A percentile compares a stretch with the other conserved stretches of the same genome.
phyloP scores from a whole-genome alignment of 1,140 invertebrate species.

The Lordiphosa mommai region DNA sequence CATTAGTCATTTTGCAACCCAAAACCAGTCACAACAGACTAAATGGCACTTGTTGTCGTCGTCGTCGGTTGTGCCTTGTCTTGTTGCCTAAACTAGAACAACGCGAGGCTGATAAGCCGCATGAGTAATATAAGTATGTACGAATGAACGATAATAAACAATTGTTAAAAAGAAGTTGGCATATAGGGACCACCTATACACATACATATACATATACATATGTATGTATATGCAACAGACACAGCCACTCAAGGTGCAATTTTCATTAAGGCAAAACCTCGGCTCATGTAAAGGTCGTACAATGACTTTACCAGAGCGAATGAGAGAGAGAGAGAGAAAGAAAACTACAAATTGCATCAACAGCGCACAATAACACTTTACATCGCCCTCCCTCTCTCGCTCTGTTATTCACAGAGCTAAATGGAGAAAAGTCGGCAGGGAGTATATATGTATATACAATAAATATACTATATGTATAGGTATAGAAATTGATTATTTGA shows the following conservation, averaged over 20 bases:
- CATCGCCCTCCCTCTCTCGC: too few species aligned
- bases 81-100: conserved; percentile 9
- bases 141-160: conserved; percentile 20
- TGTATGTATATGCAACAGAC: conserved; percentile 4
- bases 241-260: conserved; percentile 16
- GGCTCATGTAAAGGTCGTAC: conserved; percentile 52
- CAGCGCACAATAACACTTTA: too few species aligned
- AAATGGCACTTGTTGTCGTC: conserved; percentile 48
- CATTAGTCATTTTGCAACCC: conserved; percentile 38
- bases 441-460: too few species aligned
- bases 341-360: not conserved
- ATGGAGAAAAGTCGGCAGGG: too few species aligned
- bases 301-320: conserved; percentile 41
- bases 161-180: conserved; percentile 2
- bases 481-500: too few species aligned
- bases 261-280: conserved; percentile 35
- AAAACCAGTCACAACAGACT: conserved; percentile 50
- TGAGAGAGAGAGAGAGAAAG: not conserved
- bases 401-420: too few species aligned
- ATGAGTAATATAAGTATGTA: conserved; percentile 36
- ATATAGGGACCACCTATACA: not conserved
- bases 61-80: not conserved
- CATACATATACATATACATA: not conserved
- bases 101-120: conserved; percentile 35
- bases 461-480: too few species aligned